Conservation (phyloP, 2,113 vertebrate genomes). For the Phalacrocorax carbo region DNA sequence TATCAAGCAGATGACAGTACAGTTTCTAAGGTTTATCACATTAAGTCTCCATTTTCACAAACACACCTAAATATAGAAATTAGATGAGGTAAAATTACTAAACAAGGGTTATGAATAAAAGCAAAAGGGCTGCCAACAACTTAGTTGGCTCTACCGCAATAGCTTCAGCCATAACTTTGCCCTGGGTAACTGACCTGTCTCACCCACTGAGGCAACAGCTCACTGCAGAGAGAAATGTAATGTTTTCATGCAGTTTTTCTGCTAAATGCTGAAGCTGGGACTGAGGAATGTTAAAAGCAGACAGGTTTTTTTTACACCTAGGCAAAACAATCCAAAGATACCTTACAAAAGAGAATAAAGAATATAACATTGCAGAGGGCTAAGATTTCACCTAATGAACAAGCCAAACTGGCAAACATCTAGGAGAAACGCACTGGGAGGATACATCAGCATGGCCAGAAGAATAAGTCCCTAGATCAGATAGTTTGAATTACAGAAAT, state of each 20-base stretch:
- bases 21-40: neutral
- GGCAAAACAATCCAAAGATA: neutral
- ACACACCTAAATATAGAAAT: neutral
- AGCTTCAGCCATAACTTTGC: neutral
- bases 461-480: neutral
- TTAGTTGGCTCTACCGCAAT: neutral
- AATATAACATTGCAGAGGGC: neutral
- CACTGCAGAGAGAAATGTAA: neutral
- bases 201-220: neutral
- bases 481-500: neutral
- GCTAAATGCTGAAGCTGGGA: neutral
- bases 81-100: neutral
- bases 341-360: neutral
- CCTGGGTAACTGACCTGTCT: neutral
- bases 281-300: neutral
- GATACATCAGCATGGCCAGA: neutral
- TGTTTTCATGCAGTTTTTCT: neutral
- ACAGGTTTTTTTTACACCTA: neutral
- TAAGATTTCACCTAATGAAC: neutral
- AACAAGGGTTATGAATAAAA: neutral
- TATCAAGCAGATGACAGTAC: neutral
- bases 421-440: neutral
- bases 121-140: neutral
- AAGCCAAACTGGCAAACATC: neutral
- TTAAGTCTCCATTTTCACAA: slow-evolving; percentile 1